phyloP scores from a whole-genome alignment of 1,140 invertebrate genomes.

The Saccostrea cuccullata region DNA sequence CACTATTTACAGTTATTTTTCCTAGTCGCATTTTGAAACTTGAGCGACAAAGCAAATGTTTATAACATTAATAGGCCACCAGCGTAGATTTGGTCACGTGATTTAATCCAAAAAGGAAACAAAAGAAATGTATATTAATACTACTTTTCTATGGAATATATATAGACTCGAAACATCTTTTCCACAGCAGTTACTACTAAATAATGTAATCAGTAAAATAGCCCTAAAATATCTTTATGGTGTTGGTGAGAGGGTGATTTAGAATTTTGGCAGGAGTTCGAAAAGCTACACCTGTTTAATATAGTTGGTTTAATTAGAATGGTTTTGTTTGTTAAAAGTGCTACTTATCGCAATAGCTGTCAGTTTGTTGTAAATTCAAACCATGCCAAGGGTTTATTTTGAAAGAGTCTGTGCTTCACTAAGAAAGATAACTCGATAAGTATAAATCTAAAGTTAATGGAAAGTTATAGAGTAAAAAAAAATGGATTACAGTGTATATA shows the following conservation, averaged over 20 bases:
- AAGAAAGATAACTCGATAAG: constrained; percentile 19
- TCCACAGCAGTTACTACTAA: no score
- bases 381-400: neutral
- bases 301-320: constrained; percentile 17
- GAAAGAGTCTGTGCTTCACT: neutral
- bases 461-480: no score
- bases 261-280: neutral
- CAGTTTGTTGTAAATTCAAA: constrained; percentile 3
- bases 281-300: constrained; percentile 28
- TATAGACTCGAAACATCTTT: no score
- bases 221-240: neutral
- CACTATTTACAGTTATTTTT: constrained; percentile 18
- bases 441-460: neutral
- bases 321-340: constrained; percentile 14
- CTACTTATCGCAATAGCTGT: constrained; percentile 13
- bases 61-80: constrained; percentile 14
- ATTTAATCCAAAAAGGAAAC: neutral
- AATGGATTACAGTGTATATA: no score
- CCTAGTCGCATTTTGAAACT: constrained; percentile 10
- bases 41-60: constrained; percentile 10
- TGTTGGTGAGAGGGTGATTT: neutral
- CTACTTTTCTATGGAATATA: no score
- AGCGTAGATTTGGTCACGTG: neutral
- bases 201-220: neutral
- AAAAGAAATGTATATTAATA: neutral